A percentile compares a stretch with the other conserved stretches of the same genome.
These are phyloP conservation scores for Macaria notata DNA, from an alignment of 2,888 invertebrate species.

Conservation along the genomic window DNA sequence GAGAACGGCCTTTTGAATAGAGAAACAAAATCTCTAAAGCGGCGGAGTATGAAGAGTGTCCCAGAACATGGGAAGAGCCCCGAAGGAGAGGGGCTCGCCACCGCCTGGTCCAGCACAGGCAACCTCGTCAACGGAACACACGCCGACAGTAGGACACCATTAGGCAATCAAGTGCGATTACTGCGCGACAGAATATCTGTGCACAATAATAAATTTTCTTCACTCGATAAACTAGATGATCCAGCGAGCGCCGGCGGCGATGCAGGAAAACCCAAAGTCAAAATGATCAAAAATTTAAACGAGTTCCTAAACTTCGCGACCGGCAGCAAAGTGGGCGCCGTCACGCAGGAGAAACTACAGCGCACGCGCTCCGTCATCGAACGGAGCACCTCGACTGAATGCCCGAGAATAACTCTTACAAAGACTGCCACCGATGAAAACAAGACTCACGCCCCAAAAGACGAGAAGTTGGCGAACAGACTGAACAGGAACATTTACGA, in stretches of 20 bases:
- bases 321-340: constrained; percentile 75
- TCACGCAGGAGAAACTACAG: constrained; percentile 58
- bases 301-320: constrained; percentile 91
- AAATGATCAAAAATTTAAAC: constrained; percentile 89
- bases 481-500: constrained; percentile 57
- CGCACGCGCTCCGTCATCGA: constrained; percentile 65
- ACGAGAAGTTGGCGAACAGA: constrained; percentile 49
- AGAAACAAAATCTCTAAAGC: constrained; percentile 48
- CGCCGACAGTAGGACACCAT: constrained; percentile 53
- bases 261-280: constrained; percentile 65
- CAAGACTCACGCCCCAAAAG: constrained; percentile 50
- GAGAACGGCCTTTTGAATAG: constrained; percentile 44
- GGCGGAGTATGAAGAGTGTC: constrained; percentile 65
- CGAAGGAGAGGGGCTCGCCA: constrained; percentile 40
- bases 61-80: constrained; percentile 59
- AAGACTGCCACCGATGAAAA: constrained; percentile 63
- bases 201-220: constrained; percentile 78
- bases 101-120: constrained; percentile 59
- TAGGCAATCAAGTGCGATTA: constrained; percentile 70
- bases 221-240: constrained; percentile 81
- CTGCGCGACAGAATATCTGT: constrained; percentile 70
- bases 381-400: constrained; percentile 53
- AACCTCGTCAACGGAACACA: constrained; percentile 66
- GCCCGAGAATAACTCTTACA: constrained; percentile 63
- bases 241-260: constrained; percentile 55